A percentile compares a stretch with the other conserved stretches of the same genome.
These are phyloP conservation scores for Tipula unca DNA, from an alignment of 2,888 invertebrate species.

Conservation along the genomic window DNA sequence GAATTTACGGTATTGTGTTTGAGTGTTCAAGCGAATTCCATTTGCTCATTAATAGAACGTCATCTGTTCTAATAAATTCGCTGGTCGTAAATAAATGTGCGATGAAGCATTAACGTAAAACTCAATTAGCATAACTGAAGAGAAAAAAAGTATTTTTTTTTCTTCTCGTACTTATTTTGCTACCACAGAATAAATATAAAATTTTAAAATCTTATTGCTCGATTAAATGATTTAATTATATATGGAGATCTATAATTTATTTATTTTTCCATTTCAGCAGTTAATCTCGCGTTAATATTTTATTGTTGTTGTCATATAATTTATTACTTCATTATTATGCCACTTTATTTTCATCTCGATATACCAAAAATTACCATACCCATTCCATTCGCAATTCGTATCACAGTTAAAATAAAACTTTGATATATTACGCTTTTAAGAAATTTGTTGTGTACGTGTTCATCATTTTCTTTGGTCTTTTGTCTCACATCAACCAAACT, in stretches of 20 bases:
- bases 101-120: neutral
- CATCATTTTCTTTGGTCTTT: neutral
- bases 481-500: neutral
- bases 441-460: neutral
- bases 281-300: neutral
- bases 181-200: neutral
- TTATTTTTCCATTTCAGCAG: neutral
- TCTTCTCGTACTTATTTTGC: neutral
- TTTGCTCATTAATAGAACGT: no score
- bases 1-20: no score
- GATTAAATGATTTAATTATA: neutral
- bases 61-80: no score
- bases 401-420: neutral
- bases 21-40: no score
- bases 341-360: neutral
- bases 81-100: neutral
- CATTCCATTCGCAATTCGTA: neutral
- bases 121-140: neutral
- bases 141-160: neutral
- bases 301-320: neutral
- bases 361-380: neutral
- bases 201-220: neutral
- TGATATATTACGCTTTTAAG: neutral
- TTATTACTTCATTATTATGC: neutral
- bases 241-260: neutral